Evolutionary conservation across 2,888 invertebrate genomes (phyloP), one percentile per base, ranked within the genome.

Genomic region (Ryuthela nishihirai): DNA sequence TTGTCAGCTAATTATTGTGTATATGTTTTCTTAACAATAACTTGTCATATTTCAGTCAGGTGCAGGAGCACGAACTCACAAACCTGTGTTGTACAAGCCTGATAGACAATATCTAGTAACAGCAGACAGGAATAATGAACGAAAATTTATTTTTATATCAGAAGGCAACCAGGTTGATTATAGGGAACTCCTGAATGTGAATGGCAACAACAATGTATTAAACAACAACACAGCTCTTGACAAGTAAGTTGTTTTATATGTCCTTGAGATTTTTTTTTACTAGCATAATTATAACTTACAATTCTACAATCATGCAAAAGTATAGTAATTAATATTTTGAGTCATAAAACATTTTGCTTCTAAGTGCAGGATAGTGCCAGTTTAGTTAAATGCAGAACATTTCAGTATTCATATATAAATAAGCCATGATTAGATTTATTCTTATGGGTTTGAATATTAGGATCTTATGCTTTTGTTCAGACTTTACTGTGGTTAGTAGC

Each of bases 151-250:
- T 4, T 90, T 90, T 76, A 79, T 91, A 2, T 84, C 88, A 34
- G 83, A 85, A n/a, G 87, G 88, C 77, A 89, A 89, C 26, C 83
- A 85, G 67, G 87, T 89, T 38, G 90, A 91, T 78, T 91, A 91
- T 76, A 80, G 90, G 65, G 83, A 87, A 20, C 26, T 56, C 5
- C 24, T 29, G 12, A 48, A 54, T 12, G 81, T 86, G 54, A 83
- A 85, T 70, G 77, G 81, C 54, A 45, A 58, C 25, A 49, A 58
- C 24, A 53, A 50, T 46, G 29, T 38, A 23, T 12, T 42, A 7
- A 29, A 12, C 9, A 29, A 29, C 29, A 29, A 12, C 29, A 12
- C 7, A 29, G 12, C 52, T 9, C 34, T 54, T 17, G 54, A 55
- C 20, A 55, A 44, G 54, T 55, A 43, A 39, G 54, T 29, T 29